Base-by-base conservation (phyloP, 2,797 vertebrate species). In the Bradypodion pumilum region DNA sequence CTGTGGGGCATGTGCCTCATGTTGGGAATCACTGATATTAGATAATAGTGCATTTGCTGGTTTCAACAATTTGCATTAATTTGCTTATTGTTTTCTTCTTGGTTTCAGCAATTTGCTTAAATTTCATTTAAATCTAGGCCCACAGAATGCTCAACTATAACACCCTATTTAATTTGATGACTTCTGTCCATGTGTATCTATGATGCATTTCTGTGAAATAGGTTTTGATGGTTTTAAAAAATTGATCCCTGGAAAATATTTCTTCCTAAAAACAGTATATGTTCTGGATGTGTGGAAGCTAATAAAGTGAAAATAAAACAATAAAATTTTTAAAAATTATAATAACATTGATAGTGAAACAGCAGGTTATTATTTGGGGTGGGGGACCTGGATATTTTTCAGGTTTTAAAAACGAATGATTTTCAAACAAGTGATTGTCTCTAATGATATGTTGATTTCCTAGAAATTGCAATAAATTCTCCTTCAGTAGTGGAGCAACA, bases 231-330 rank as follows among this genome's bases (percentile, higher is more conserved):
- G 80, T 91, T 92, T 78, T 82, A 91, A 37, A 72, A 90, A 89
- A 78, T 91, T 81, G 90, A 84, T 91, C 78, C 74, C 85, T 87
- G 79, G 59, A 35, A 32, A 76, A 86, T 46, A 84, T 65, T 52
- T 0, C 87, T 92, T 79, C 46, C 76, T 89, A 90, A 86, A 35
- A 90, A 88, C 32, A 90, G 88, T 89, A 80, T 78, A 87, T 89
- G 77, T 70, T 63, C 85, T 91, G 80, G 90, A 90, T 69, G 86
- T 37, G 29, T 46, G 32, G 49, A 23, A 23, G 19, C 15, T 63
- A 52, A 77, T 37, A 6, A 1, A n/a, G n/a, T n/a, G n/a, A n/a
- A 66, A n/a, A 12, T 56, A 6, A 35, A 68, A 68, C 2, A 70
- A 70, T 23, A 74, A 10, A 35, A 63, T 4, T 2, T 8, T n/a